These are phyloP conservation scores for Zaprionus davidi DNA, from an alignment of 1,140 invertebrate genomes.

Conservation along the genomic window DNA sequence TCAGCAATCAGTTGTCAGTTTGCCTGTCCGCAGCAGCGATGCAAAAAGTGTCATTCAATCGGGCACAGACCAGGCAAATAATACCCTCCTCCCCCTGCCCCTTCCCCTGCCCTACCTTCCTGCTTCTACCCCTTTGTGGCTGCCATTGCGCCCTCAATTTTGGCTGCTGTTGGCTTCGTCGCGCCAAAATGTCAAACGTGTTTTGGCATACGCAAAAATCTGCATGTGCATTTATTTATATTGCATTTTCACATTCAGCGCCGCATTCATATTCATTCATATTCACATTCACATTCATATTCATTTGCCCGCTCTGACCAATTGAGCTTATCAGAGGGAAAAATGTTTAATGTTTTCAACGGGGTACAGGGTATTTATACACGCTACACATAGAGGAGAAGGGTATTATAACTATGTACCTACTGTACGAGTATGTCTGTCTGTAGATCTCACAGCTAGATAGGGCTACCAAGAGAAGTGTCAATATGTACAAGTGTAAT, in stretches of 20 bases:
- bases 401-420: background rate
- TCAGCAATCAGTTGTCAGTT: conserved; percentile 72
- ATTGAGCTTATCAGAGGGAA: conserved; percentile 44
- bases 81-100: background rate
- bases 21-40: conserved; percentile 49
- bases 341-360: background rate
- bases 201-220: conserved; percentile 56
- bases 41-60: conserved; percentile 43
- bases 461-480: too few relatives aligned
- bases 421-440: too few relatives aligned
- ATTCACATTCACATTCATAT: conserved; percentile 27
- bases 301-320: conserved; percentile 38
- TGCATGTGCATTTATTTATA: conserved; percentile 67
- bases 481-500: too few relatives aligned
- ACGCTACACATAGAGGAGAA: too few relatives aligned
- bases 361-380: background rate
- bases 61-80: conserved; percentile 23
- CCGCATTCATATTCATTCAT: conserved; percentile 18
- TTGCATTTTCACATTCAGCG: conserved; percentile 43
- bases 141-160: background rate
- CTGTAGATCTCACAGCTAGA: too few relatives aligned
- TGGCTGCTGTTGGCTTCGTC: conserved; percentile 2
- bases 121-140: too few relatives aligned
- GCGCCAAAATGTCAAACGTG: conserved; percentile 55
- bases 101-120: background rate